Evolutionary conservation across 2,113 vertebrate genomes (phyloP), one percentile per base, ranked within the genome.

Genomic region (Dasyornis broadbenti): DNA sequence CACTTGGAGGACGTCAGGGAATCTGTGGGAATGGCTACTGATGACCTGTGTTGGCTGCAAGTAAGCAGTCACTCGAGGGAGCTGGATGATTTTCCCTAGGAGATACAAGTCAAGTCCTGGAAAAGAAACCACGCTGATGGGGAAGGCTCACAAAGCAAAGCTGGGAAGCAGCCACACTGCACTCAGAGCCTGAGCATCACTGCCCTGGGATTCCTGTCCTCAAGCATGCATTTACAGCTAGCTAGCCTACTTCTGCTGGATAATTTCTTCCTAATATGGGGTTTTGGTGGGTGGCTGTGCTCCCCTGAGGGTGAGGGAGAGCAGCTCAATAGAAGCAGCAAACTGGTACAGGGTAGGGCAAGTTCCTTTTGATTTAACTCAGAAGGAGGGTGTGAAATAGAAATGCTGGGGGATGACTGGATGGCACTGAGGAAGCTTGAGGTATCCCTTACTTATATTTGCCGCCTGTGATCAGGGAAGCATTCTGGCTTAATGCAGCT

Each of bases 401-500:
- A 70, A 89, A 24, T 0, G 2, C 40, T 70, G 35, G 17, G 11
- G 17, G 11, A 27, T 6, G 14, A 42, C 49, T 31, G 71, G 24
- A 50, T 6, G 27, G 42, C 42, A 13, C 26, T 21, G 61, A 84
- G 64, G 56, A 66, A 59, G 42, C 33, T 75, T 4, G 2, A 81
- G 13, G 35, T n/a, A 28, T 12, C 15, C 15, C 45, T 69, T 3
- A 2, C 23, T 76, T 71, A n/a, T 57, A n/a, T 82, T 47, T 76
- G 24, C 12, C 0, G 7, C 73, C 52, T n/a, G 10, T 76, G 75
- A 94, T 77, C 79, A 0, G 75, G 75, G 50, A 80, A 45, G 47
- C 84, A 49, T 83, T 91, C 79, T 61, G 53, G 31, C 50, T 76
- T 94, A 91, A 87, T 79, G 84, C 84, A 72, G 85, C 82, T 96